These are phyloP conservation scores for Strigamia transsilvanica DNA, from an alignment of 2,888 invertebrate species.

Conservation along the genomic window DNA sequence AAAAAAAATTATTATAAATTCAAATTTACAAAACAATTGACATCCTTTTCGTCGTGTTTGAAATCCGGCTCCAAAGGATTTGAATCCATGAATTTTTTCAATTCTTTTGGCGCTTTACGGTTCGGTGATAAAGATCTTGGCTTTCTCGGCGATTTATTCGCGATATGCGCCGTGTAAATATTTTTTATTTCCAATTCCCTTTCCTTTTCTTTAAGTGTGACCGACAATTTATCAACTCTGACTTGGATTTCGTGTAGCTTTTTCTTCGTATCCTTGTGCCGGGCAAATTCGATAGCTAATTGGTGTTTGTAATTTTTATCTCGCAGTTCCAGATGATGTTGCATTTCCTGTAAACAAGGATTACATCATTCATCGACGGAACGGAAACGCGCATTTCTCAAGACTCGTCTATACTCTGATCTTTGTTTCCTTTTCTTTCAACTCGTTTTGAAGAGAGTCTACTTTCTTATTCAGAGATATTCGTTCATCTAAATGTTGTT, in stretches of 20 bases:
- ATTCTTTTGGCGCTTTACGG: neutral
- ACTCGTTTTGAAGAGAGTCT: conserved; percentile 37
- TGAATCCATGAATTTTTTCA: neutral
- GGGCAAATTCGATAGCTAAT: conserved; percentile 52
- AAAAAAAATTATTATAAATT: neutral
- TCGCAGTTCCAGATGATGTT: conserved; percentile 37
- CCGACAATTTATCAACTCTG: neutral
- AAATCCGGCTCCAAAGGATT: neutral
- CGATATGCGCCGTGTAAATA: conserved; percentile 37
- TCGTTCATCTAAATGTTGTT: conserved; percentile 44
- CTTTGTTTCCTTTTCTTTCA: conserved; percentile 48
- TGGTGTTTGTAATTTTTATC: conserved; percentile 54
- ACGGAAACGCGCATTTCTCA: neutral
- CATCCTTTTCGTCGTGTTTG: neutral
- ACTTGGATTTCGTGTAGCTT: conserved; percentile 17
- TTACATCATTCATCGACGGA: conserved; percentile 38
- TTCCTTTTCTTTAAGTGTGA: conserved; percentile 48
- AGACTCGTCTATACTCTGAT: neutral
- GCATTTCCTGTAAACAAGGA: conserved; percentile 50
- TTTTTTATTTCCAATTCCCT: conserved; percentile 50
- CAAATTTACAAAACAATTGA: neutral
- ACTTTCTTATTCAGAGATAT: conserved; percentile 44
- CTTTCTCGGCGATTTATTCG: neutral
- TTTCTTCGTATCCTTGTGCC: conserved; percentile 52
- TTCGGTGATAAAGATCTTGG: neutral